Evolutionary conservation across 2,113 vertebrate species (phyloP), one percentile per base, ranked within the genome.

Genomic region (Proteles cristata): DNA sequence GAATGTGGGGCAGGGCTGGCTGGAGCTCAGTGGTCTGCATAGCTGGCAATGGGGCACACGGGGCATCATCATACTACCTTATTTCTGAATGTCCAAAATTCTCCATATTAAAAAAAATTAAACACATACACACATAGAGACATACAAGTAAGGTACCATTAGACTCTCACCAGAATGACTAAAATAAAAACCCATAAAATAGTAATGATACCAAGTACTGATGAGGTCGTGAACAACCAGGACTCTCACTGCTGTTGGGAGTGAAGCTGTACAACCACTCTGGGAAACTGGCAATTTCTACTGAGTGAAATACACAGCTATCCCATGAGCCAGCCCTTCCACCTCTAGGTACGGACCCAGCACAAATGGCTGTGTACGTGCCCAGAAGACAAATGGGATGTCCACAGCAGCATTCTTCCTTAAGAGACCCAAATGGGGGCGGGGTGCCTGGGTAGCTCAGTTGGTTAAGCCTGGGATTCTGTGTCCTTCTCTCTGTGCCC

Each of bases 61-160:
- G 28, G 31, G 19, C 7, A 45, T 80, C 25, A 7, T 2, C 2
- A 35, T 6, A 31, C 39, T 53, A 2, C 55, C 79, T 25, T 26
- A 7, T 19, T 79, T 82, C 61, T 65, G 11, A 45, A 19, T 82
- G 12, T 76, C 61, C 74, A 77, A 77, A 73, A 77, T 55, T 79
- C 53, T 88, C 39, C 35, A 77, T 7, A 66, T 76, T 69, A 80
- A 85, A 88, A 88, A 50, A 90, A 79, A 76, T 53, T 31, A n/a
- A 63, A 85, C 19, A 83, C 17, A 16, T 4, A 17, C 53, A 55
- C 53, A 55, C 7, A 50, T 3, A 50, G 7, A 83, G 19, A 53
- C 14, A 79, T 12, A n/a, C 5, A 35, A 90, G 17, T 74, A 31
- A 84, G 63, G 63, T 28, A 65, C 43, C 45, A 69, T 68, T 53